Conservation (phyloP, 1,140 invertebrate species). For the Schmidtea mediterranea region DNA sequence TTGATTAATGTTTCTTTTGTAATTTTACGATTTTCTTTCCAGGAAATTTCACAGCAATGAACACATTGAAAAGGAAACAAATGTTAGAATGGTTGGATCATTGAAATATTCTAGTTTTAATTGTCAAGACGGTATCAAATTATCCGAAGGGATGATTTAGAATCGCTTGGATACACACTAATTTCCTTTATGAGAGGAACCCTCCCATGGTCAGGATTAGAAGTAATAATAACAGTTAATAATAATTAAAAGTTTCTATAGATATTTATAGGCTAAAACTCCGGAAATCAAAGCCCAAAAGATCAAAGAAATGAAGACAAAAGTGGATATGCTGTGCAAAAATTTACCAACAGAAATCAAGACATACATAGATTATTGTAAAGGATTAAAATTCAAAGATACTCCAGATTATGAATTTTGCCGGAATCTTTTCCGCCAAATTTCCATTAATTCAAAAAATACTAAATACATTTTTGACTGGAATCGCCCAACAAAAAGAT, state of each 20-base stretch:
- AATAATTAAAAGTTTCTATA: too few relatives aligned
- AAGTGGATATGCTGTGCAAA: too few relatives aligned
- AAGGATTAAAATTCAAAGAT: neutral
- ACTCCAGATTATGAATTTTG: conserved; percentile 1
- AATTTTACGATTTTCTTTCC: too few relatives aligned
- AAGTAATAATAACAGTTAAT: conserved; percentile 30
- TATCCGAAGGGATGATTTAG: conserved; percentile 93
- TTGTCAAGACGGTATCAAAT: conserved; percentile 78
- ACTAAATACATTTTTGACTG: too few relatives aligned
- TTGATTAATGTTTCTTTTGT: too few relatives aligned
- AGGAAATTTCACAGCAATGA: conserved; percentile 46
- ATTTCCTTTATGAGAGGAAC: conserved; percentile 98
- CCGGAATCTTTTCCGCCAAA: too few relatives aligned
- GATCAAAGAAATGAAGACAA: too few relatives aligned
- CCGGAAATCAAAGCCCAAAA: too few relatives aligned
- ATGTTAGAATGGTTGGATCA: conserved; percentile 11
- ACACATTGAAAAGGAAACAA: conserved; percentile 12
- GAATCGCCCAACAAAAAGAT: too few relatives aligned
- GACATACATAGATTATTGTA: neutral
- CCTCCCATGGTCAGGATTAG: conserved; percentile 96
- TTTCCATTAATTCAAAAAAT: too few relatives aligned
- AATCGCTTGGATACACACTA: conserved; percentile 98
- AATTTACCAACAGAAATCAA: neutral
- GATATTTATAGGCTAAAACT: too few relatives aligned
- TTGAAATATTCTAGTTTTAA: conserved; percentile 35